Percentiles rank a stretch among this genome's conserved stretches.
phyloP scores from a whole-genome alignment of 2,113 vertebrate species.

The Tupaia tana region DNA sequence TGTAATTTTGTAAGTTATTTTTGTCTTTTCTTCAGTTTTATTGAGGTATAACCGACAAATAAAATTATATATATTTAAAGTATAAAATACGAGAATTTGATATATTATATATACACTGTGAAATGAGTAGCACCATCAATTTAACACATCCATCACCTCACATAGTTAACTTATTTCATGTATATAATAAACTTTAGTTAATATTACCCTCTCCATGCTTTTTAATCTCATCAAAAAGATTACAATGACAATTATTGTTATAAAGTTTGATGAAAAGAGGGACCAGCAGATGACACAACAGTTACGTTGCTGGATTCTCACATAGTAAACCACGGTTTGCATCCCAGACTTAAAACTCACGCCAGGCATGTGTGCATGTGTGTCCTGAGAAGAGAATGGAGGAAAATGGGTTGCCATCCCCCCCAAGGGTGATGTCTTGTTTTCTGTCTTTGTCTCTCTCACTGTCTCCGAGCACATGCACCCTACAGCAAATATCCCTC shows the following conservation, averaged over 20 bases:
- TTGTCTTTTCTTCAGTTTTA: neutral
- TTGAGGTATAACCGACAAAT: neutral
- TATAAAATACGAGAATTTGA: neutral
- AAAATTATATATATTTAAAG: neutral
- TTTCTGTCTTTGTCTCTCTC: too few species aligned
- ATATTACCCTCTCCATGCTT: neutral
- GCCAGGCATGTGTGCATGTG: too few species aligned
- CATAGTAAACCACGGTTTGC: too few species aligned
- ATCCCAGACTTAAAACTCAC: too few species aligned
- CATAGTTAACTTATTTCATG: neutral
- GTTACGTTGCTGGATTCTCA: too few species aligned
- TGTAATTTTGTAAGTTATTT: neutral
- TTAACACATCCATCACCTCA: too few species aligned
- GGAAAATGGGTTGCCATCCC: too few species aligned
- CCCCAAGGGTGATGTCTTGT: too few species aligned
- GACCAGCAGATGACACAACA: too few species aligned
- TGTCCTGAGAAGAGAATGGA: too few species aligned
- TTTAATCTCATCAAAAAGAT: neutral
- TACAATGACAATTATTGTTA: neutral
- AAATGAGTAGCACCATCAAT: neutral
- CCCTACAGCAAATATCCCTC: too few species aligned
- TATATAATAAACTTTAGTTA: neutral
- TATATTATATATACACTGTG: neutral
- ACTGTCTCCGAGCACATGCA: too few species aligned
- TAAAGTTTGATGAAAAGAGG: conserved; percentile 24